Base-by-base conservation (phyloP, 2,888 invertebrate genomes). In the Andrena marginata region DNA sequence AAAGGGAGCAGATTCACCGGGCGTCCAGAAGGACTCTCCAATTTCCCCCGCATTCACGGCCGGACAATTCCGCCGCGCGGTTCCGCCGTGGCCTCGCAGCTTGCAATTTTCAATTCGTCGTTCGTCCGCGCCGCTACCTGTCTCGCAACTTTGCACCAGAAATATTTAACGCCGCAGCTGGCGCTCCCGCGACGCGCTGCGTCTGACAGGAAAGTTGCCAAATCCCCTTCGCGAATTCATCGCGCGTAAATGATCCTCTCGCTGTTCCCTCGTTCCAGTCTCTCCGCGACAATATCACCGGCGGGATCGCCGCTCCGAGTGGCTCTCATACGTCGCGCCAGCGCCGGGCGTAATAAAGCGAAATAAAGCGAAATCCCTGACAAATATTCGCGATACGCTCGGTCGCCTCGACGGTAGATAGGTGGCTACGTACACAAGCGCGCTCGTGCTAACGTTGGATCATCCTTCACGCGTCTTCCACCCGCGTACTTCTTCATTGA, bases 21-120 rank as follows among this genome's bases (percentile, higher is more conserved):
- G 82, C 75, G 76, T 84, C 72, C 85, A 85, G 85, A 79, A 86
- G 77, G 82, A 63, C 82, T 82, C 87, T 87, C 84, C 89, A 89
- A 90, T 90, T 90, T 90, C 85, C 87, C 86, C 85, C 73, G 83
- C 67, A 88, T 89, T 89, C 89, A 86, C 77, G 77, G 78, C 62
- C 78, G 80, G 79, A 81, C 83, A 85, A 77, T 80, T 77, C 76
- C 75, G 74, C 42, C 48, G 62, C 73, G 59, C 59, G 76, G 64
- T 56, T 33, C 56, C 49, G 69, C 59, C n/a, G 42, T 48, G 65
- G 42, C 48, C 60, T 56, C 56, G 74, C 31, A 64, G 63, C 77
- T 85, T 80, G 26, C 69, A 71, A 83, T 81, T 83, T 77, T 78
- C 84, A 49, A 73, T 81, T 81, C 77, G 65, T 76, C 75, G 64